These are phyloP conservation scores for Hylaea fasciaria DNA, from an alignment of 2,888 invertebrate species.

Conservation along the genomic window DNA sequence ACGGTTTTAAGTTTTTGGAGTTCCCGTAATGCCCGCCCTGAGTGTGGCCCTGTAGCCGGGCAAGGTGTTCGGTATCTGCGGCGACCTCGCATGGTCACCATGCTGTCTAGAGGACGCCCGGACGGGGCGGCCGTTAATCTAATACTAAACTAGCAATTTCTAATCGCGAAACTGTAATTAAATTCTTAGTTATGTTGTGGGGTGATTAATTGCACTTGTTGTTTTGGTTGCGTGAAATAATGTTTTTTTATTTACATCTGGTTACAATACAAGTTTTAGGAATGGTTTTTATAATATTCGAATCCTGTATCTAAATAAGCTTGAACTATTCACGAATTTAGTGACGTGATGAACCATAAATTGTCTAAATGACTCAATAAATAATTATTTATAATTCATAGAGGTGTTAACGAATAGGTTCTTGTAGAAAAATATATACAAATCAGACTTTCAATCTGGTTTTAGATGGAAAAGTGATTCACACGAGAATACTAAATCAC, in stretches of 20 bases:
- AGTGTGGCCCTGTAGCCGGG: slow-evolving; percentile 30
- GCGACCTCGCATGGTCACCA: slow-evolving; percentile 61
- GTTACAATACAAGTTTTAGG: too few species aligned
- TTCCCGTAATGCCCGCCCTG: too few species aligned
- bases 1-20: too few species aligned
- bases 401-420: too few species aligned
- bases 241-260: slow-evolving; percentile 6
- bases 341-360: too few species aligned
- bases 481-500: slow-evolving; percentile 5
- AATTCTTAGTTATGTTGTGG: slow-evolving; percentile 27
- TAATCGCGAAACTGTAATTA: slow-evolving; percentile 35
- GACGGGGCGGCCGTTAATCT: slow-evolving; percentile 53
- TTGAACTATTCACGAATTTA: too few species aligned
- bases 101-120: slow-evolving; percentile 69
- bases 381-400: too few species aligned
- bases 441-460: not conserved
- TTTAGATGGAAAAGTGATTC: not conserved
- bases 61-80: slow-evolving; percentile 53
- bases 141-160: slow-evolving; percentile 39
- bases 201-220: slow-evolving; percentile 32
- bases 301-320: too few species aligned
- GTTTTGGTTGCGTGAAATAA: slow-evolving; percentile 11
- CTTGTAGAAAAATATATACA: not conserved
- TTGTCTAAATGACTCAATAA: too few species aligned
- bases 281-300: too few species aligned